Evolutionary conservation across 2,888 invertebrate genomes (phyloP).

Genomic region (Cerceris rybyensis): DNA sequence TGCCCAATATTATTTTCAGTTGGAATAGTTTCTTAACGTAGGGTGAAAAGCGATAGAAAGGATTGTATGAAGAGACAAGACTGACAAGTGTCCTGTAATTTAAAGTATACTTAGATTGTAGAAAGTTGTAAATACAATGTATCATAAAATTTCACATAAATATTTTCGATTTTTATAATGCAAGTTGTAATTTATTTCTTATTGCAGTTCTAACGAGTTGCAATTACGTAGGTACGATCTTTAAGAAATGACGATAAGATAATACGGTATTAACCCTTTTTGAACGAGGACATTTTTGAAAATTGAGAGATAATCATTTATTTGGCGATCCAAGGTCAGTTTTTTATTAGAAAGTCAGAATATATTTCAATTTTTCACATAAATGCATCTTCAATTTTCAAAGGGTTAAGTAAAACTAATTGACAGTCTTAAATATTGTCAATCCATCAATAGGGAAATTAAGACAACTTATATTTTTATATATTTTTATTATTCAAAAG

Average conservation of each 20-base stretch:
- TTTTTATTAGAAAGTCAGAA: no score
- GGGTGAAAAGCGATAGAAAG: slow-evolving; percentile 12
- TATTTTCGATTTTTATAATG: slow-evolving; percentile 80
- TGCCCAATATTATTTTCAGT: slow-evolving; percentile 3
- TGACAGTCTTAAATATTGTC: neutral
- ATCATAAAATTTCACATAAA: slow-evolving; percentile 76
- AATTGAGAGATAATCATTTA: no score
- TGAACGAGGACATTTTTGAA: no score
- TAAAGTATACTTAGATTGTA: slow-evolving; percentile 50
- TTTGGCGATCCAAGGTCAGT: no score
- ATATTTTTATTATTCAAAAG: slow-evolving; percentile 25
- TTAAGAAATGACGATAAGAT: neutral
- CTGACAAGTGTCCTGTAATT: slow-evolving; percentile 67
- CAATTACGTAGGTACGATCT: neutral
- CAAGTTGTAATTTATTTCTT: slow-evolving; percentile 33
- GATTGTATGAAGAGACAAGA: slow-evolving; percentile 67
- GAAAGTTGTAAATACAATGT: slow-evolving; percentile 75
- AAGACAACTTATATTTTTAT: neutral
- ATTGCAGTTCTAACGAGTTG: neutral
- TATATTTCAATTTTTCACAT: no score
- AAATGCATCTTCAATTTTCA: no score
- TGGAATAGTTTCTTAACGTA: slow-evolving; percentile 12
- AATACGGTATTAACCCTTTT: neutral
- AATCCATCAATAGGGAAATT: neutral
- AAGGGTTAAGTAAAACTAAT: neutral